A percentile compares a stretch with the other conserved stretches of the same genome.
Conservation (phyloP, 2,113 vertebrate species). For the Tauraco erythrolophus region DNA sequence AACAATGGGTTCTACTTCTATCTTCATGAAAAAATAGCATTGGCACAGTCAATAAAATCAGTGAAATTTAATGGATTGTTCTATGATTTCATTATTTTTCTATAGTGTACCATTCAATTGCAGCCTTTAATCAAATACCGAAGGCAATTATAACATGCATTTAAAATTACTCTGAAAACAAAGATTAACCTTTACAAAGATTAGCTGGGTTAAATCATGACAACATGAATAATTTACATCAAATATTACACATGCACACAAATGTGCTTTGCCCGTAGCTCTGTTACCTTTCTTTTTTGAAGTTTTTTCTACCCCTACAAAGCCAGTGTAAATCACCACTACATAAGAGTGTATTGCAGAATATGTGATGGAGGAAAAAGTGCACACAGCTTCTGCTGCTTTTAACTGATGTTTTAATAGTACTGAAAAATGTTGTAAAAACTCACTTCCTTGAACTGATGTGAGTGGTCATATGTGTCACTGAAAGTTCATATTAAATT, state of each 20-base stretch:
- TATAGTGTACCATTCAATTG: background rate
- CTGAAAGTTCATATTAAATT: background rate
- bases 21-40: background rate
- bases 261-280: background rate
- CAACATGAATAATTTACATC: background rate
- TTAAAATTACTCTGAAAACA: slow-evolving; percentile 12
- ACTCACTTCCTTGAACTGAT: background rate
- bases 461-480: background rate
- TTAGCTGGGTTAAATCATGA: no score
- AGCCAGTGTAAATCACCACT: background rate
- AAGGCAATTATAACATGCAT: background rate
- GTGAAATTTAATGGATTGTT: background rate
- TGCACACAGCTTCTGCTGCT: background rate
- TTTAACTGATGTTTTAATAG: background rate
- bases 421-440: background rate
- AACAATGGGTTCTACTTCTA: background rate
- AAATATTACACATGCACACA: background rate
- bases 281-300: background rate
- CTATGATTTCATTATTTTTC: background rate
- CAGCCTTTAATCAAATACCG: background rate
- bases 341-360: background rate
- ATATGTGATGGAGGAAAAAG: background rate
- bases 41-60: background rate
- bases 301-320: background rate
- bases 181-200: background rate